Conservation (phyloP, 2,113 vertebrate species). For the Ploceus nigricollis region DNA sequence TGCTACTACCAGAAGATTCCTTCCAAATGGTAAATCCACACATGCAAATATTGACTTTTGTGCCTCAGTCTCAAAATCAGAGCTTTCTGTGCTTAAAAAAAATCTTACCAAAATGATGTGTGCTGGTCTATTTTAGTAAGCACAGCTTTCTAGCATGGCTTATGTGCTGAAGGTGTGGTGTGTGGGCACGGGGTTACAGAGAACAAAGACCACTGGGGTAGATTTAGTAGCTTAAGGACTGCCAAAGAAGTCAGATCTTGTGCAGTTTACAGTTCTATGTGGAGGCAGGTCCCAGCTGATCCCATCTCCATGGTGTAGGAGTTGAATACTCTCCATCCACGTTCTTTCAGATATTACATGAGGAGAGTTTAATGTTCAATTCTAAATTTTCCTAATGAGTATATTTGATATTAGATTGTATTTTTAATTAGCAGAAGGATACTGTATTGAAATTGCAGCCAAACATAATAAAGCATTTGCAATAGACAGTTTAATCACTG, state of each 20-base stretch:
- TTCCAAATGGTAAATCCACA: neutral
- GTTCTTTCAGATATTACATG: neutral
- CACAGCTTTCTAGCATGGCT: neutral
- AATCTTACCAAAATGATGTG: neutral
- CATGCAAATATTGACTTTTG: neutral
- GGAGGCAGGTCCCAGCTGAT: neutral
- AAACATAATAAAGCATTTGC: neutral
- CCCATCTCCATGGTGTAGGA: neutral
- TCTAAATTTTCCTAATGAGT: neutral
- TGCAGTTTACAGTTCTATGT: neutral
- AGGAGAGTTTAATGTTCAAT: neutral
- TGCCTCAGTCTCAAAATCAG: neutral
- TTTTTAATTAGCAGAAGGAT: neutral
- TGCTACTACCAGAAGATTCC: neutral
- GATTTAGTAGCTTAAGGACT: neutral
- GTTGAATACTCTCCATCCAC: neutral
- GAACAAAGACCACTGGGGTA: neutral
- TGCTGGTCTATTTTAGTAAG: neutral
- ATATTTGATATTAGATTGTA: neutral
- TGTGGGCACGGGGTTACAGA: fast-evolving
- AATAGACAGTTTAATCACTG: neutral
- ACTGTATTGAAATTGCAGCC: neutral
- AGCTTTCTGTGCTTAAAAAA: neutral
- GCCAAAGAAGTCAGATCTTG: neutral
- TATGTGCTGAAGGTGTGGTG: fast-evolving